Evolutionary conservation across 92 coral and sea anemone species (phyloP).

Genomic region (Parazoanthus atlanticus): DNA sequence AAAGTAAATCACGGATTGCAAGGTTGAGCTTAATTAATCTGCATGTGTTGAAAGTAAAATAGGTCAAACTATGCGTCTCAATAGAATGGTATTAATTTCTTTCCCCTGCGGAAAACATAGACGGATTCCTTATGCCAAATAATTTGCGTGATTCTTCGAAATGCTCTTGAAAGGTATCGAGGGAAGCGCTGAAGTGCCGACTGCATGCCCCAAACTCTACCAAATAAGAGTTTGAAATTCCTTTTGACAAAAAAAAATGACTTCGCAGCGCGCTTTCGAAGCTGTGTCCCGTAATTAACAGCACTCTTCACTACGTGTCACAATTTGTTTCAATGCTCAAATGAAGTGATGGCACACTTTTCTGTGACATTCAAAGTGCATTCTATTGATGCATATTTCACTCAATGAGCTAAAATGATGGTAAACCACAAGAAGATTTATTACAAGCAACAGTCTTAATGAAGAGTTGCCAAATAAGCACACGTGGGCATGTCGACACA

Average conservation of each 20-base stretch:
- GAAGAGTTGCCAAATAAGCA: constrained; percentile 13
- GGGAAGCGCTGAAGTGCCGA: constrained; percentile 24
- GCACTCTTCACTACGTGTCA: constrained; percentile 33
- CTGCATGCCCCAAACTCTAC: constrained; percentile 4
- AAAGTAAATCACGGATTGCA: constrained; percentile 39
- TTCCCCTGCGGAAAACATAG: constrained; percentile 36
- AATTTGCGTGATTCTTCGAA: constrained; percentile 33
- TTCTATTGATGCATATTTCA: constrained; percentile 38
- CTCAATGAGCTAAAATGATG: constrained; percentile 32
- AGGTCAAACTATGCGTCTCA: constrained; percentile 21
- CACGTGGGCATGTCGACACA: constrained; percentile 38
- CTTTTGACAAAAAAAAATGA: constrained; percentile 22
- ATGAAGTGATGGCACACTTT: constrained; percentile 41
- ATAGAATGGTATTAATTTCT: constrained; percentile 22
- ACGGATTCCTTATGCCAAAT: constrained; percentile 28
- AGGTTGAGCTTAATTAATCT: constrained; percentile 29
- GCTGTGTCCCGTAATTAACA: constrained; percentile 34
- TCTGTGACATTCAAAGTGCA: constrained; percentile 31
- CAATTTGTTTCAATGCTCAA: constrained; percentile 30
- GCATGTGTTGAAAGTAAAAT: constrained; percentile 41
- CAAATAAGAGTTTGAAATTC: constrained; percentile 37
- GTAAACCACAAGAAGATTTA: constrained; percentile 42
- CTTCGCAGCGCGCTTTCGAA: neutral
- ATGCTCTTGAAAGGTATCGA: constrained; percentile 11
- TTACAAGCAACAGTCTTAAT: constrained; percentile 25